phyloP scores from a whole-genome alignment of 2,113 vertebrate genomes.

The Geococcyx californianus region DNA sequence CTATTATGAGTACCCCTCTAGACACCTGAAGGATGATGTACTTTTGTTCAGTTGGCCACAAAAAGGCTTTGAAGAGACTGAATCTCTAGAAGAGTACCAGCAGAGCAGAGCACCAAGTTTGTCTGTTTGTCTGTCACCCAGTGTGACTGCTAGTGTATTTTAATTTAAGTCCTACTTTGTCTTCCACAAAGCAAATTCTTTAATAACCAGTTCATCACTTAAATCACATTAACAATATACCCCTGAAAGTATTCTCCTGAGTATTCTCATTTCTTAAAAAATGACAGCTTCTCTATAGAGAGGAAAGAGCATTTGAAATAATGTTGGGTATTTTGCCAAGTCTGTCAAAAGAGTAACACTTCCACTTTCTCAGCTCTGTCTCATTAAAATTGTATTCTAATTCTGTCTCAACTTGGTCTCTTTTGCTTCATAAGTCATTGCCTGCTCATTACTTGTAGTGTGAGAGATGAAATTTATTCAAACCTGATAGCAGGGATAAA shows the following conservation, averaged over 20 bases:
- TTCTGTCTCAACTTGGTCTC: conserved; percentile 79
- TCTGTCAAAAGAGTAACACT: conserved; percentile 80
- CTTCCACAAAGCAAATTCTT: conserved; percentile 47
- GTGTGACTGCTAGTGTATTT: not conserved
- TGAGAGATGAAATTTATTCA: conserved; percentile 83
- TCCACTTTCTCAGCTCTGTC: conserved; percentile 75
- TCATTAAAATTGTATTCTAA: conserved; percentile 86
- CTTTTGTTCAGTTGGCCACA: not conserved
- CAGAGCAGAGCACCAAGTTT: not conserved
- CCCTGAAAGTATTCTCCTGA: conserved; percentile 47
- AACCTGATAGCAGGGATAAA: conserved; percentile 77
- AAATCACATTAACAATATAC: conserved; percentile 65
- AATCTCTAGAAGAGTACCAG: not conserved
- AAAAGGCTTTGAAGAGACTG: not conserved
- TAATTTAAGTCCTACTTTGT: not conserved
- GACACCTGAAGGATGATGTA: not conserved
- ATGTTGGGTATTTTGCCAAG: conserved; percentile 80
- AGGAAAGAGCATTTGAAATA: conserved; percentile 76
- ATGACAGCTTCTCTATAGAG: conserved; percentile 68
- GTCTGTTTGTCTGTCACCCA: not conserved
- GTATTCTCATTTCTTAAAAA: not conserved
- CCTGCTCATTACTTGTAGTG: conserved; percentile 81
- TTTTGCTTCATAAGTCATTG: conserved; percentile 82
- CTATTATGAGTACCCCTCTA: not conserved
- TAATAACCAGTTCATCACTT: conserved; percentile 55